Conservation (phyloP, 1,140 invertebrate species). For the Drosophila ironensis region DNA sequence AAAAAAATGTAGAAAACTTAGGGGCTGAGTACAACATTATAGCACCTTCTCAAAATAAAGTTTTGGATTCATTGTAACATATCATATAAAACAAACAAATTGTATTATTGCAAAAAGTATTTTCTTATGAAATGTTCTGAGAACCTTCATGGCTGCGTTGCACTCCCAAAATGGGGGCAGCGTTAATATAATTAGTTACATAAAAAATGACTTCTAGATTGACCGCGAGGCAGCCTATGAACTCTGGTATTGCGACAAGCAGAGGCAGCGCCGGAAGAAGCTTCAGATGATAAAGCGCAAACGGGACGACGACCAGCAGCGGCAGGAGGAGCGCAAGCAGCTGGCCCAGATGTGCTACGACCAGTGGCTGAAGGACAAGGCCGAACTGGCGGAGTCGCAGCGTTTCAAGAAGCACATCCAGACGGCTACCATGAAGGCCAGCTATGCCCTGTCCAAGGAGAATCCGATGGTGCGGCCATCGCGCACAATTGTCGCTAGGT, state of each 20-base stretch:
- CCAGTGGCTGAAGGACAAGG: neutral
- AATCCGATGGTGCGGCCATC: neutral
- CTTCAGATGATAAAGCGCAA: neutral
- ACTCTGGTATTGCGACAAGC: neutral
- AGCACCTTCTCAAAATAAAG: too few species aligned
- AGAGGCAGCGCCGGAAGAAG: neutral
- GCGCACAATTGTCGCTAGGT: neutral
- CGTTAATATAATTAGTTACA: too few species aligned
- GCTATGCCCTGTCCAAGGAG: neutral
- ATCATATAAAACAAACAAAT: too few species aligned
- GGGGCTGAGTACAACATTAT: too few species aligned
- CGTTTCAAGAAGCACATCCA: neutral
- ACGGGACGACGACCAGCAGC: neutral
- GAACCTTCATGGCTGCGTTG: too few species aligned
- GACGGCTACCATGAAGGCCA: neutral
- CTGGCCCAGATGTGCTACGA: neutral
- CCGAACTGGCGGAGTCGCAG: neutral
- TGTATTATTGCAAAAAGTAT: too few species aligned
- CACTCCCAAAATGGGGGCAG: too few species aligned
- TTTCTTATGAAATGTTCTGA: neutral
- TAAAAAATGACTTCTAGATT: too few species aligned
- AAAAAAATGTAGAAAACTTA: neutral
- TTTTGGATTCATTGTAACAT: too few species aligned
- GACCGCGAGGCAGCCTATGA: neutral
- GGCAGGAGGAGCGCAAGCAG: neutral